phyloP scores from a whole-genome alignment of 2,113 vertebrate genomes.

The Anser cygnoides region DNA sequence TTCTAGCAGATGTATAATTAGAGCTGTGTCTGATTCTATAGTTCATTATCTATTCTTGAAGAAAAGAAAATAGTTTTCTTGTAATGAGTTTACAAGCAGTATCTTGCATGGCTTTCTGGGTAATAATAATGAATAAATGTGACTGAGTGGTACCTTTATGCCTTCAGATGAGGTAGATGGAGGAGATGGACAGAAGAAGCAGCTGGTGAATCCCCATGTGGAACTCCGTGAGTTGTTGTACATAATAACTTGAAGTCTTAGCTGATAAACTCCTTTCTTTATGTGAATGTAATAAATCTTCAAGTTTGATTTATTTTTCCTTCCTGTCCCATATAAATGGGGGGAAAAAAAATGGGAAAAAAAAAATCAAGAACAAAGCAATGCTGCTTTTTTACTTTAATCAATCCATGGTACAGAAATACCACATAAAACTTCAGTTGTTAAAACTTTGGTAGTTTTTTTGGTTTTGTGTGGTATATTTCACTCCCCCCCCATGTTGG shows the following conservation, averaged over 20 bases:
- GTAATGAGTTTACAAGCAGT: background rate
- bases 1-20: background rate
- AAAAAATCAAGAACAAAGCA: background rate
- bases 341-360: background rate
- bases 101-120: background rate
- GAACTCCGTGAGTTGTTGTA: slow-evolving; percentile 89
- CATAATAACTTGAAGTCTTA: background rate
- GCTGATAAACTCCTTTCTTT: background rate
- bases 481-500: no score
- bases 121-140: background rate
- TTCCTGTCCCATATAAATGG: no score
- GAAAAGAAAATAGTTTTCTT: background rate
- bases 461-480: no score
- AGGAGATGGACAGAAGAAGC: slow-evolving; percentile 92
- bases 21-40: background rate
- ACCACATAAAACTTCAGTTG: background rate
- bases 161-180: slow-evolving; percentile 87
- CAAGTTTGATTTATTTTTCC: background rate
- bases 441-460: background rate
- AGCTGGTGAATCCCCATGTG: slow-evolving; percentile 90
- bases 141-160: slow-evolving; percentile 16
- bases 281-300: background rate
- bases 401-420: background rate
- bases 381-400: background rate
- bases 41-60: background rate